These are phyloP conservation scores for Proterorhinus semilunaris DNA, from an alignment of 2,113 vertebrate genomes.

Conservation along the genomic window DNA sequence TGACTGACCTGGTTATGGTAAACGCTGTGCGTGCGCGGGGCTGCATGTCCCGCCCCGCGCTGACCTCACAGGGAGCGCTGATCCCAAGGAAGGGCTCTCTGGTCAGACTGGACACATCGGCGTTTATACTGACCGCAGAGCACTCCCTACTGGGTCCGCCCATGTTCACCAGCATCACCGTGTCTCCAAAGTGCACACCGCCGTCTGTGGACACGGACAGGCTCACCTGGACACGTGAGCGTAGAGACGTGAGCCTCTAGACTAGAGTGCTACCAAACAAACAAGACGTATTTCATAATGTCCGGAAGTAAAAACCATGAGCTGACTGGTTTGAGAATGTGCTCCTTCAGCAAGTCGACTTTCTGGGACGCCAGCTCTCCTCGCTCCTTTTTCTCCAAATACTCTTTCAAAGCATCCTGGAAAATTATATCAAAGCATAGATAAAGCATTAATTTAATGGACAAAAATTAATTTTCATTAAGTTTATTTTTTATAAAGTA, in stretches of 20 bases:
- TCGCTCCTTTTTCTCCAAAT: constrained; percentile 75
- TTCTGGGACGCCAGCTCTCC: constrained; percentile 85
- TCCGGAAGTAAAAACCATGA: not conserved
- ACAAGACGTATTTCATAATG: too few species aligned
- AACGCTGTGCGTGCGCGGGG: constrained; percentile 81
- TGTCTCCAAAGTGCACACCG: constrained; percentile 82
- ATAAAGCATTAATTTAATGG: too few species aligned
- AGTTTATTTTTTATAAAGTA: too few species aligned
- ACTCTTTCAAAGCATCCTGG: constrained; percentile 83
- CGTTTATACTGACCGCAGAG: constrained; percentile 74
- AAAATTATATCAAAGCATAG: not conserved
- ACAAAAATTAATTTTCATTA: too few species aligned
- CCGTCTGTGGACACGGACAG: constrained; percentile 80
- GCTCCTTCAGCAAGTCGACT: constrained; percentile 71
- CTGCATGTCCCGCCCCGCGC: constrained; percentile 43
- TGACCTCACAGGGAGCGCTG: constrained; percentile 73
- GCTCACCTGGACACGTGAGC: constrained; percentile 66
- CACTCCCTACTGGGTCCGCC: constrained; percentile 14
- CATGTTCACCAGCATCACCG: constrained; percentile 82
- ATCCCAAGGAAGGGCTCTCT: not conserved
- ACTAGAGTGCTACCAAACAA: too few species aligned
- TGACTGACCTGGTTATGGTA: constrained; percentile 78
- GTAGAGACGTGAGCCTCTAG: too few species aligned
- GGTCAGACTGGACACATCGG: constrained; percentile 63
- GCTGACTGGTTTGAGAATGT: constrained; percentile 80